Base-by-base conservation (phyloP, 2,113 vertebrate genomes). In the Tupaia chinensis region DNA sequence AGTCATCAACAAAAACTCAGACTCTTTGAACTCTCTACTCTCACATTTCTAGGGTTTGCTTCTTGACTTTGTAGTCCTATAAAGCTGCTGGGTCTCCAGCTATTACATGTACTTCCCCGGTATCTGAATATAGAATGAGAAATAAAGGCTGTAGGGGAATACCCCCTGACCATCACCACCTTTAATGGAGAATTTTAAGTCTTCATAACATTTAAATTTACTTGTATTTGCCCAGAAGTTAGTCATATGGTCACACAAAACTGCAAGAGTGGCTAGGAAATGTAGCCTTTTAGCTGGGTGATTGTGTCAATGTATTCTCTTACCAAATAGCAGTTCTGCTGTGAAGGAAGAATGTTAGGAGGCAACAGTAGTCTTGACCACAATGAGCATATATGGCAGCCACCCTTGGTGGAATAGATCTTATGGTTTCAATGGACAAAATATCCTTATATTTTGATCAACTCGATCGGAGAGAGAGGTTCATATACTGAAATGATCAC, bases 141-240 rank as follows among this genome's bases (percentile, higher is more conserved):
- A 63, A 63, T 20, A 72, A 79, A 92, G 34, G 1, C 22, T 8
- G 0, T 44, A 23, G 23, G 17, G 44, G 44, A 44, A 44, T 5
- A 44, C 68, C 1, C 25, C 10, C 32, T 9, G 16, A 27, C 53
- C 22, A 44, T 25, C 12, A 3, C 4, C 15, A 29, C 14, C 10
- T 10, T 29, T 22, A 15, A 76, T 74, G 34, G 23, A 86, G 53
- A 69, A 15, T 53, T 69, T 86, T 65, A 63, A 74, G 8, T 69
- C 29, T 87, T 89, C 29, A 58, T 76, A 81, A 61, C 12, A 78
- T 74, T 93, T 96, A 27, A 76, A 15, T 7, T 92, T 89, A 85
- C 12, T 80, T 76, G 19, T 29, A 53, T 7, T 34, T 84, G 56
- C 66, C 56, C n/a, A 70, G 25, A 86, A 89, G 89, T 79, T 66